phyloP scores from a whole-genome alignment of 1,140 invertebrate species.

The Penaeus vannamei region DNA sequence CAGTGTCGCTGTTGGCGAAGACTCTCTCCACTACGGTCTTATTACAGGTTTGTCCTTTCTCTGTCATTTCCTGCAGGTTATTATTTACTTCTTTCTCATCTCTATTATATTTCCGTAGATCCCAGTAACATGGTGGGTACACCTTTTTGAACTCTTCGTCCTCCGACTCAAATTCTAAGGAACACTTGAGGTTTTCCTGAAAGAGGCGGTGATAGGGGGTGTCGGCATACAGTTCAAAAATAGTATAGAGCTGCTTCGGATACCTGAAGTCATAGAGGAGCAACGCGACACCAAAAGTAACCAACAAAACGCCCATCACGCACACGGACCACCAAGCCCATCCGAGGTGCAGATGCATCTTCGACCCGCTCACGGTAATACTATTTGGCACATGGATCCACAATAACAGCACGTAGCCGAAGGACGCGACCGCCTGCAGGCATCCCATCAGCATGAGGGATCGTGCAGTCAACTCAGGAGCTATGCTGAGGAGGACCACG shows the following conservation, averaged over 20 bases:
- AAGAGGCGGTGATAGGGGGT: neutral
- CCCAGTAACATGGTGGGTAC: no score
- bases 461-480: neutral
- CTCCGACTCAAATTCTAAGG: no score
- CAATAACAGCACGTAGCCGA: slow-evolving; percentile 14
- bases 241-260: slow-evolving; percentile 9
- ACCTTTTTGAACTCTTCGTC: no score
- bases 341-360: slow-evolving; percentile 21
- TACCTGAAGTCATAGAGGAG: slow-evolving; percentile 15
- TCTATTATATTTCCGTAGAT: no score
- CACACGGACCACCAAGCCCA: slow-evolving; percentile 35
- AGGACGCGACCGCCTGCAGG: neutral
- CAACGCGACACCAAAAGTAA: slow-evolving; percentile 7
- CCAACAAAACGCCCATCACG: neutral
- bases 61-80: no score
- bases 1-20: no score
- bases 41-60: no score
- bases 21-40: no score
- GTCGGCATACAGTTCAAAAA: slow-evolving; percentile 41
- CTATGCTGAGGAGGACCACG: slow-evolving; percentile 36
- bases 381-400: neutral
- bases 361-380: neutral
- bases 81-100: no score
- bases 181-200: neutral
- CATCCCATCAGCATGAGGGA: slow-evolving; percentile 36